phyloP scores from a whole-genome alignment of 2,888 invertebrate genomes.

The Mactromeris polynyma region DNA sequence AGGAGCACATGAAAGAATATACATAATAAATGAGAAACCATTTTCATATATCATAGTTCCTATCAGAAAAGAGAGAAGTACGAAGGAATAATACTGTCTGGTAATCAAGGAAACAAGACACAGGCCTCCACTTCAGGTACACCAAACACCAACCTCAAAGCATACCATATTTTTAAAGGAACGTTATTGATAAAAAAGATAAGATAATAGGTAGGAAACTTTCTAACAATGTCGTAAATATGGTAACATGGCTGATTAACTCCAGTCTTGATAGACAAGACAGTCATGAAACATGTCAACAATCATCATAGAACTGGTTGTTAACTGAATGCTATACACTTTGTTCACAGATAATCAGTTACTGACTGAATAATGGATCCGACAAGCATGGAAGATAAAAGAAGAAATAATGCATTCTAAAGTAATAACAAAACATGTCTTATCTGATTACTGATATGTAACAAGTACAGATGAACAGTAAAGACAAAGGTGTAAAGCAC shows the following conservation, averaged over 20 bases:
- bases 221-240: background rate
- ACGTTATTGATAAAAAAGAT: background rate
- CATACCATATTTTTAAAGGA: background rate
- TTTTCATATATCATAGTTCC: background rate
- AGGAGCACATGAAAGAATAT: background rate
- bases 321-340: background rate
- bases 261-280: background rate
- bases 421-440: conserved; percentile 2
- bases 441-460: background rate
- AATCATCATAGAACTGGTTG: background rate
- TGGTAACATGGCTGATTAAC: background rate
- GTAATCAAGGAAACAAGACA: background rate
- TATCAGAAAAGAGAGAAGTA: background rate
- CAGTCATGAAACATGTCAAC: conserved; percentile 1
- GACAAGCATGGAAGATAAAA: background rate
- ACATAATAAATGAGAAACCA: background rate
- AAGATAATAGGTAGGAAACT: background rate
- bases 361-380: background rate
- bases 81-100: background rate
- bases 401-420: background rate
- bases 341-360: background rate
- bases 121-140: background rate
- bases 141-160: background rate
- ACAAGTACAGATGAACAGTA: background rate
- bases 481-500: background rate